Evolutionary conservation across 2,888 invertebrate genomes (phyloP).

Genomic region (Melolontha melolontha): DNA sequence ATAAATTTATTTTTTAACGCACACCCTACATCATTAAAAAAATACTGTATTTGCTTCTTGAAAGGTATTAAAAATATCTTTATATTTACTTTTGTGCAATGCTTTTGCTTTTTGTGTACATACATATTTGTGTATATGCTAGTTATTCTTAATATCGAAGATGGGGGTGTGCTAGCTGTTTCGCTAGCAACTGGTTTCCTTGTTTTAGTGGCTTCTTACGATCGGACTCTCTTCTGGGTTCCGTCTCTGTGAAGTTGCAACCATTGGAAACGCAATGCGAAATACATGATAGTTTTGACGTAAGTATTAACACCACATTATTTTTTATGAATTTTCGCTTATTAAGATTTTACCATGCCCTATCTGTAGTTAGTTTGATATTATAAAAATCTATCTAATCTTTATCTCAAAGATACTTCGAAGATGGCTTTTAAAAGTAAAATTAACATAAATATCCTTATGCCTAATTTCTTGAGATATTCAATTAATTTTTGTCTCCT

Average conservation of each 20-base stretch:
- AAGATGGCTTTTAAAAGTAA: too few species aligned
- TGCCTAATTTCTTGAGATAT: too few species aligned
- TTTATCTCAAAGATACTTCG: too few species aligned
- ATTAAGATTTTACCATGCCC: too few species aligned
- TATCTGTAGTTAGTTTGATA: too few species aligned
- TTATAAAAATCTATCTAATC: too few species aligned
- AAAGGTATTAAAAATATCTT: too few species aligned
- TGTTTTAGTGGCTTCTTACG: slow-evolving; percentile 95
- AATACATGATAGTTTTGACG: slow-evolving; percentile 92
- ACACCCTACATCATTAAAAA: slow-evolving; percentile 1
- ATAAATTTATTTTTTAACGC: slow-evolving; percentile 3
- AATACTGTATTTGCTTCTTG: background rate
- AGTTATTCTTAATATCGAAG: slow-evolving; percentile 26
- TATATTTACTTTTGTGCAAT: background rate
- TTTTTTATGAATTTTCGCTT: slow-evolving; percentile 8
- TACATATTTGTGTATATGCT: background rate
- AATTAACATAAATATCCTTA: too few species aligned
- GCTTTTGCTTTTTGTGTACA: slow-evolving; percentile 10
- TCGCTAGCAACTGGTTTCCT: slow-evolving; percentile 65
- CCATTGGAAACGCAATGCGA: slow-evolving; percentile 90
- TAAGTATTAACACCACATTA: slow-evolving; percentile 68
- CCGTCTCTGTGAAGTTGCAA: slow-evolving; percentile 85
- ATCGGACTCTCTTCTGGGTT: slow-evolving; percentile 87
- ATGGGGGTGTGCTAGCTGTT: slow-evolving; percentile 60
- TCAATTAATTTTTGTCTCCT: too few species aligned